phyloP scores from a whole-genome alignment of 2,888 invertebrate species.

The Patella caerulea region DNA sequence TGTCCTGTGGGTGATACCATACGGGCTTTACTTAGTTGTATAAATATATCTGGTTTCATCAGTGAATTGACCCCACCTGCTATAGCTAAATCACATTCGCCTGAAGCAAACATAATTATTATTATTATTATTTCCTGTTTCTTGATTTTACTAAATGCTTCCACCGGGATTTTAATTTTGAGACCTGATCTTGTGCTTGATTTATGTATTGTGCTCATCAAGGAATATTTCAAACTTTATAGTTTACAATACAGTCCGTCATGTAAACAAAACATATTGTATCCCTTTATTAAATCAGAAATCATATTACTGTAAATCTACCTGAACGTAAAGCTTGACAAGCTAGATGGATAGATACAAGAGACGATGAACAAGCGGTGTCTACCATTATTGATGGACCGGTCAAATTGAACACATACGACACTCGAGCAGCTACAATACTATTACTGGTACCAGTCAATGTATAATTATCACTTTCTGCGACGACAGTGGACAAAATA shows the following conservation, averaged over 20 bases:
- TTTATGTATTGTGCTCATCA: no score
- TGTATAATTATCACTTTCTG: constrained; percentile 25
- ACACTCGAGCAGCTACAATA: constrained; percentile 36
- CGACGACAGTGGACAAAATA: constrained; percentile 1
- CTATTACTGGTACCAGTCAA: constrained; percentile 30
- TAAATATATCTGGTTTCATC: constrained; percentile 37
- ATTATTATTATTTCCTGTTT: no score
- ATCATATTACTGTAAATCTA: constrained; percentile 16
- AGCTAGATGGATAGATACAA: constrained; percentile 53
- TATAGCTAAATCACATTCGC: constrained; percentile 41
- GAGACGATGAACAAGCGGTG: constrained; percentile 44
- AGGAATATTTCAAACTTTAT: no score
- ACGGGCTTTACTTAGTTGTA: constrained; percentile 45
- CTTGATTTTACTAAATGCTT: no score
- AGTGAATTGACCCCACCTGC: constrained; percentile 44
- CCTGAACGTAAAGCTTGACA: constrained; percentile 45
- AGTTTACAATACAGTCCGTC: no score
- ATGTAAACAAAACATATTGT: no score
- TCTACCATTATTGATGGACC: constrained; percentile 45
- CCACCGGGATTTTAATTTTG: no score
- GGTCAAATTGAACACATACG: constrained; percentile 39
- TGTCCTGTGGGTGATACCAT: constrained; percentile 55
- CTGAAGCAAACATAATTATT: constrained; percentile 21
- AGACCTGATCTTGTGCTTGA: no score
- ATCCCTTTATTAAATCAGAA: no score